Conservation (phyloP, 2,797 vertebrate species). For the Cephalopachus bancanus region DNA sequence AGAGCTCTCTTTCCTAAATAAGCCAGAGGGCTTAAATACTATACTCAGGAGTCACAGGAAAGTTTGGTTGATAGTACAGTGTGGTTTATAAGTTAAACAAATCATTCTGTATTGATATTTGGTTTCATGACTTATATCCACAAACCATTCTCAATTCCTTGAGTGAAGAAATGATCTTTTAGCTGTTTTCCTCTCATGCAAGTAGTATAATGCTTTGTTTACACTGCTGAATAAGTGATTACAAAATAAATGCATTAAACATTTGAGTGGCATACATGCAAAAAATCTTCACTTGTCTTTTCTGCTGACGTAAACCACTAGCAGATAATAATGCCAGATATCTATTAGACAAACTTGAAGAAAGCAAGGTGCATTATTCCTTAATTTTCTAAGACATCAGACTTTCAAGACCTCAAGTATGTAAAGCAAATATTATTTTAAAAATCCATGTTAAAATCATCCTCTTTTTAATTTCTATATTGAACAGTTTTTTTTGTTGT, state of each 20-base stretch:
- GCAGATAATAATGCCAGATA: neutral
- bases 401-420: neutral
- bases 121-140: neutral
- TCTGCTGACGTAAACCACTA: neutral
- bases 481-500: neutral
- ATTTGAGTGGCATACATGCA: neutral
- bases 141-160: neutral
- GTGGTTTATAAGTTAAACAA: neutral
- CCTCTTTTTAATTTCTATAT: neutral
- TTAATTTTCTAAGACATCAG: neutral
- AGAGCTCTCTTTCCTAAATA: neutral
- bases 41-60: neutral
- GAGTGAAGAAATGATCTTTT: neutral
- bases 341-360: neutral
- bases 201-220: neutral
- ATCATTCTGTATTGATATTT: neutral
- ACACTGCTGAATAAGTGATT: neutral
- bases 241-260: constrained; percentile 30
- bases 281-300: neutral
- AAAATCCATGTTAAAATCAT: neutral
- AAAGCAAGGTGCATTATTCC: neutral
- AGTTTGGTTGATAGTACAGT: neutral
- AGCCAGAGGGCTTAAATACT: constrained; percentile 14
- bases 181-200: neutral
- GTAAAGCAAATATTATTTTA: neutral